Conservation (phyloP, 2,113 vertebrate species). For the Sakesphorus luctuosus region DNA sequence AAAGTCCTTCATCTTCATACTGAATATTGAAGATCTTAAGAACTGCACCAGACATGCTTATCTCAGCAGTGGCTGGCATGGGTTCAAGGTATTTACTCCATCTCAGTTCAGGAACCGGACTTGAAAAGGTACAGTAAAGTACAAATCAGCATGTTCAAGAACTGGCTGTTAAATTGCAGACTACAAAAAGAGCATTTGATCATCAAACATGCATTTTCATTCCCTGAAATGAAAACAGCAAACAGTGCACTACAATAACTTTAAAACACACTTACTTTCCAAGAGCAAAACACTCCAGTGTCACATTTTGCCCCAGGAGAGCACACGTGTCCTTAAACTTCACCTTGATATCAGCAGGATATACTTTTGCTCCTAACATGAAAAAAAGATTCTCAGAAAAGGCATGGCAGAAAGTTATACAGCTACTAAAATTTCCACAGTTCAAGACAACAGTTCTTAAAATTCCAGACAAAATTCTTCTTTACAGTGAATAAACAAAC, state of each 20-base stretch:
- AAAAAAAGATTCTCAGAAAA: conserved; percentile 28
- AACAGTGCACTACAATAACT: neutral
- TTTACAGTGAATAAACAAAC: neutral
- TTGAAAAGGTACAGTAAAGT: conserved; percentile 65
- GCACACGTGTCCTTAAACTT: conserved; percentile 87
- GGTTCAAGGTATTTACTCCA: conserved; percentile 88
- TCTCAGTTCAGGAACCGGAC: conserved; percentile 91
- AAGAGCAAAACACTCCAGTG: conserved; percentile 96
- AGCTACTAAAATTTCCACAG: neutral
- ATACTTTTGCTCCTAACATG: conserved; percentile 85
- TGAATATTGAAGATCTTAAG: conserved; percentile 91
- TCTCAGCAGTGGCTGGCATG: conserved; percentile 84
- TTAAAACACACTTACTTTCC: conserved; percentile 89
- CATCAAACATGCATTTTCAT: neutral
- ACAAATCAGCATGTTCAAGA: conserved; percentile 21
- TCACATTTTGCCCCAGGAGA: conserved; percentile 91
- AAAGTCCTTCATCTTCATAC: conserved; percentile 88
- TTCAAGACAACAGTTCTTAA: neutral
- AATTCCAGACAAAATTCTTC: neutral
- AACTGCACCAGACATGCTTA: conserved; percentile 86
- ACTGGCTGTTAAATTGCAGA: neutral
- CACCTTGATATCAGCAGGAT: conserved; percentile 94
- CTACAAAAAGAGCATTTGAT: conserved; percentile 11
- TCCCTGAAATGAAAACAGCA: conserved; percentile 5
- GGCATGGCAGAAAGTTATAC: neutral